Evolutionary conservation across 2,888 invertebrate species (phyloP).

Genomic region (Flexamia atlantica): DNA sequence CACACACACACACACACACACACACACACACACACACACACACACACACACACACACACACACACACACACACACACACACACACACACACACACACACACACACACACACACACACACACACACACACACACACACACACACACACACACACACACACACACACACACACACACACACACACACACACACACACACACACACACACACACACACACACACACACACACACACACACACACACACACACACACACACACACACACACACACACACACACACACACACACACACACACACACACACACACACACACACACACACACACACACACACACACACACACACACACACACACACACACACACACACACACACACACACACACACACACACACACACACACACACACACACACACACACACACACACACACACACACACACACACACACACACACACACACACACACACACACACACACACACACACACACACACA

Average conservation of each 20-base stretch:
- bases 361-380: conserved; percentile 55
- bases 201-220: conserved; percentile 52
- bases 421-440: conserved; percentile 54
- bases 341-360: conserved; percentile 51
- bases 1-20: conserved; percentile 52
- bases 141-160: conserved; percentile 52
- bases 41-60: conserved; percentile 52
- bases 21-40: conserved; percentile 52
- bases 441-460: conserved; percentile 55
- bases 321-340: conserved; percentile 53
- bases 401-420: conserved; percentile 55
- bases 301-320: conserved; percentile 52
- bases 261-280: conserved; percentile 52
- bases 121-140: conserved; percentile 52
- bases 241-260: conserved; percentile 52
- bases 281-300: conserved; percentile 52
- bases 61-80: conserved; percentile 52
- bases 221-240: conserved; percentile 52
- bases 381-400: conserved; percentile 55
- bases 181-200: conserved; percentile 52
- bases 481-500: conserved; percentile 45
- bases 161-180: conserved; percentile 52
- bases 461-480: conserved; percentile 46
- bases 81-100: conserved; percentile 52
- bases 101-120: conserved; percentile 52